These are phyloP conservation scores for Acropternis orthonyx DNA, from an alignment of 2,797 vertebrate species.

Conservation along the genomic window DNA sequence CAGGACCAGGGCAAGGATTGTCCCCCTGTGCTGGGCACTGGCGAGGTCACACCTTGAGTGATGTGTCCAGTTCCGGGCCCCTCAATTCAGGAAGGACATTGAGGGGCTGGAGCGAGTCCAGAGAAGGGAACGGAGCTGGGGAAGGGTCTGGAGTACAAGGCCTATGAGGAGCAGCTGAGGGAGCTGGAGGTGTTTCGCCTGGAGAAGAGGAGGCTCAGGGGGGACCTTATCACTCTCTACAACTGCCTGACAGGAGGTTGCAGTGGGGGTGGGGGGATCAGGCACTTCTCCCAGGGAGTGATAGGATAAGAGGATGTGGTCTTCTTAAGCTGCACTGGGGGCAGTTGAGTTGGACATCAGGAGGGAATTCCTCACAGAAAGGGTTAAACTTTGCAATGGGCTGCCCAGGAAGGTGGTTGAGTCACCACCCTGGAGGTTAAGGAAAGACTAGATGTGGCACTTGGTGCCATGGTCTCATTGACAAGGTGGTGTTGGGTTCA, in stretches of 20 bases:
- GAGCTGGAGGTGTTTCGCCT: neutral
- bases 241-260: neutral
- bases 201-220: neutral
- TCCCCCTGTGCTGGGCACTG: neutral
- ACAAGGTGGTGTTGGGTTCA: neutral
- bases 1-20: neutral
- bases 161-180: neutral
- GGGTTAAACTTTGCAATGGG: neutral
- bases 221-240: neutral
- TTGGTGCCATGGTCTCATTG: neutral
- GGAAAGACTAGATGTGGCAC: neutral
- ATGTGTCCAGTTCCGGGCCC: neutral
- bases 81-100: neutral
- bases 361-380: neutral
- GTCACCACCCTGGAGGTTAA: neutral
- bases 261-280: neutral
- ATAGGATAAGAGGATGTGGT: too few relatives aligned
- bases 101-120: neutral
- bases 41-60: neutral
- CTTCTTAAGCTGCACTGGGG: neutral
- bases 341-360: neutral
- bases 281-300: neutral
- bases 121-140: neutral
- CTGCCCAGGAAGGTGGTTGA: neutral
- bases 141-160: neutral